Evolutionary conservation across 64 coral and sea anemone genomes (phyloP), one percentile per base, ranked within the genome.

Genomic region (Porites lutea): DNA sequence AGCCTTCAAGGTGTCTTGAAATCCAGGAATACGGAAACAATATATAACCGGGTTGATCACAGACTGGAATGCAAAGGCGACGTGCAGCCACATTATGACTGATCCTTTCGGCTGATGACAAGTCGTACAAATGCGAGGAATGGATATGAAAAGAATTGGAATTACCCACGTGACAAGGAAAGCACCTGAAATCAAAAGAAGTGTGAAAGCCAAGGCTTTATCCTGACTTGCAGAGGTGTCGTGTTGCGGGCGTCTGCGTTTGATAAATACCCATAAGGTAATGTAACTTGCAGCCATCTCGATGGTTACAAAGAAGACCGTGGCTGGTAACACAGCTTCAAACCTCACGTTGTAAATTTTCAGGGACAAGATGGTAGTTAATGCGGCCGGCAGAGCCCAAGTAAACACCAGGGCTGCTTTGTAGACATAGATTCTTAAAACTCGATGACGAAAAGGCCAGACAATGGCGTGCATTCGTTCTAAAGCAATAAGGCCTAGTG

Each of bases 31-130:
- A 59, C 77, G 52, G 13, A 79, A 79, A 11, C 77, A 79, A 52
- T 79, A 79, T n/a, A 79, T 79, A 52, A 79, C 12, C 8, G 77
- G 77, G 20, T 79, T 79, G 52, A 59, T 59, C 77, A 59, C 18
- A 14, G 77, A 79, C 54, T 79, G 52, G 23, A 59, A 7, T 6
- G 77, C 77, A 79, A 79, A 79, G 3, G 37, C 16, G 6, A 79
- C 20, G 20, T 37, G 52, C 6, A 59, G 2, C 19, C 52, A 13
- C 53, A 2, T 8, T 3, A 79, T 2, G 7, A 2, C n/a, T 15
- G 4, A 9, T 23, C 5, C n/a, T 2, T n/a, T 37, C n/a, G 23
- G 11, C 54, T 59, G n/a, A n/a, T 79, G 19, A 8, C 77, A 79
- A 37, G 27, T 37, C 4, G 8, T 59, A 50, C 77, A 79, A 2